Conservation (phyloP, 1,140 invertebrate species). For the Diorhabda sublineata region DNA sequence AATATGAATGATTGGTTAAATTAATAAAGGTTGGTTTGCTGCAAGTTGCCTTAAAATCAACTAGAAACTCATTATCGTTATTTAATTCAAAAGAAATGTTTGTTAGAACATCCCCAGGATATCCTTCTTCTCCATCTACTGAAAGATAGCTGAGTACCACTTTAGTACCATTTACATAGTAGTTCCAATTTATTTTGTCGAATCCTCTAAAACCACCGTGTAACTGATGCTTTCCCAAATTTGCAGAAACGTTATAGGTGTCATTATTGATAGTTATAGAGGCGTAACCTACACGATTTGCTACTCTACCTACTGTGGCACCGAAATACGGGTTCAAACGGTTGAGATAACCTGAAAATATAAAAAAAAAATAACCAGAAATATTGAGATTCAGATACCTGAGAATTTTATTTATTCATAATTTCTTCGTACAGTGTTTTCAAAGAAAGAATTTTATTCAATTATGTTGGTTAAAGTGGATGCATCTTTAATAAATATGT, state of each 20-base stretch:
- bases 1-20: conserved; percentile 90
- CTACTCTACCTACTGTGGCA: conserved; percentile 80
- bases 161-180: conserved; percentile 42
- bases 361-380: too few relatives aligned
- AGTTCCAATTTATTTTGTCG: conserved; percentile 57
- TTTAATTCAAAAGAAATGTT: conserved; percentile 68
- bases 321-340: conserved; percentile 76
- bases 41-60: conserved; percentile 69
- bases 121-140: conserved; percentile 79
- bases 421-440: too few relatives aligned
- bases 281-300: conserved; percentile 75
- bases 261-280: conserved; percentile 65
- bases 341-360: conserved; percentile 55
- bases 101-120: conserved; percentile 70
- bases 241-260: conserved; percentile 68
- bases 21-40: conserved; percentile 82
- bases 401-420: too few relatives aligned
- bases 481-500: too few relatives aligned
- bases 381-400: too few relatives aligned
- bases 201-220: conserved; percentile 88
- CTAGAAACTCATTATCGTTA: conserved; percentile 64
- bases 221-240: conserved; percentile 66
- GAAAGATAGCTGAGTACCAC: conserved; percentile 43
- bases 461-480: too few relatives aligned
- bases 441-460: too few relatives aligned